phyloP scores from a whole-genome alignment of 2,797 vertebrate genomes.

The Lepidocolaptes lacrymiger region DNA sequence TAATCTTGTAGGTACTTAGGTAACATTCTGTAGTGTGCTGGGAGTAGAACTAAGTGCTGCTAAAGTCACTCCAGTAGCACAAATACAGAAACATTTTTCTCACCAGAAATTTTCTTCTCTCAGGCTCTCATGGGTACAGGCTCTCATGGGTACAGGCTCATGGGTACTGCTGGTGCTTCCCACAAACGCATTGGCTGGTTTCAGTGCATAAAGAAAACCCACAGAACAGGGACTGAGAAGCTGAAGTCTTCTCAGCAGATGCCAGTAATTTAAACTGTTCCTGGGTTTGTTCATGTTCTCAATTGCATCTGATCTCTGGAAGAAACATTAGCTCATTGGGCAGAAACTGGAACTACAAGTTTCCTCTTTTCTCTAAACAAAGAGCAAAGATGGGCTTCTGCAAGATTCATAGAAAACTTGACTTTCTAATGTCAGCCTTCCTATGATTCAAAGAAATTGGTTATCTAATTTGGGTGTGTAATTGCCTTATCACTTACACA shows the following conservation, averaged over 20 bases:
- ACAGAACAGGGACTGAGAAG: not conserved
- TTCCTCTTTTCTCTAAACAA: not conserved
- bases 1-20: not conserved
- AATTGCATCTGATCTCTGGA: not conserved
- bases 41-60: not conserved
- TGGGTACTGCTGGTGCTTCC: not conserved
- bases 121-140: not conserved
- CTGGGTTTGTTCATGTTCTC: not conserved
- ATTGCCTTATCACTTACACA: not conserved
- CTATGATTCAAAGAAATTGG: not conserved
- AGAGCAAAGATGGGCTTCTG: not conserved
- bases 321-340: not conserved
- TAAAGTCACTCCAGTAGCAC: not conserved
- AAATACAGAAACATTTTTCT: not conserved
- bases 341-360: not conserved
- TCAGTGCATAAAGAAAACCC: not conserved
- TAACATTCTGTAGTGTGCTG: not conserved
- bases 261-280: not conserved
- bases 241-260: not conserved
- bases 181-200: not conserved
- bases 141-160: not conserved
- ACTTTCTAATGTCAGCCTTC: not conserved
- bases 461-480: not conserved
- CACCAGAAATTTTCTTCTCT: not conserved
- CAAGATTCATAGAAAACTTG: not conserved